phyloP scores from a whole-genome alignment of 2,113 vertebrate species.

The Leptosomus discolor region DNA sequence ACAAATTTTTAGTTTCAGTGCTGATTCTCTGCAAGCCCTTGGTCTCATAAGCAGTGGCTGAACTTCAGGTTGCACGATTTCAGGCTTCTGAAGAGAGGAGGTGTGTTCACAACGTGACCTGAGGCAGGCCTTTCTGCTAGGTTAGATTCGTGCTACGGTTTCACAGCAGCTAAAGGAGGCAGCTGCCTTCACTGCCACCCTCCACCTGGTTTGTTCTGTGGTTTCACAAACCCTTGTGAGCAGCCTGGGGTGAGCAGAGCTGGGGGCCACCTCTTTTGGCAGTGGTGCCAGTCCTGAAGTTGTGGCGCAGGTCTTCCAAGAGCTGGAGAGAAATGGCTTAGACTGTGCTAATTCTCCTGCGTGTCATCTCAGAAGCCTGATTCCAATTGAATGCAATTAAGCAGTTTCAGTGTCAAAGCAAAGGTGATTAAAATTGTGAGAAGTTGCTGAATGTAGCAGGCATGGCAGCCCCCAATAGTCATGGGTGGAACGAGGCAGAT shows the following conservation, averaged over 20 bases:
- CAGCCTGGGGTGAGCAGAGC: background rate
- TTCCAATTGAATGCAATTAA: background rate
- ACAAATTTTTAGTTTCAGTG: background rate
- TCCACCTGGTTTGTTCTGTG: background rate
- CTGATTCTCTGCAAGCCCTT: background rate
- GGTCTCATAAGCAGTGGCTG: background rate
- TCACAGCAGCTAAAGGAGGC: background rate
- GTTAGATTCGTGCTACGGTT: background rate
- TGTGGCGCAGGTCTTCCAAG: background rate
- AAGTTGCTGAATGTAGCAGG: background rate
- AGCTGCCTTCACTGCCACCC: fast-evolving
- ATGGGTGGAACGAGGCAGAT: background rate
- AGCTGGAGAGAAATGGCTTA: background rate
- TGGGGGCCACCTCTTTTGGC: background rate
- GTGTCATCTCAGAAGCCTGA: background rate
- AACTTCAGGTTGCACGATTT: background rate
- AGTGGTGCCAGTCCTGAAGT: background rate
- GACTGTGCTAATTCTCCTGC: background rate
- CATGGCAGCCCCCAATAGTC: background rate
- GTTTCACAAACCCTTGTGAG: background rate
- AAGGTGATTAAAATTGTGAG: background rate
- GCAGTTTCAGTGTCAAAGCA: background rate
- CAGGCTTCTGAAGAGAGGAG: background rate
- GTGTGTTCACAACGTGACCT: background rate
- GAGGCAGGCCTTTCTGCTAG: background rate